A percentile compares a stretch with the other conserved stretches of the same genome.
These are phyloP conservation scores for Rotaria magnacalcarata DNA, from an alignment of 2,888 invertebrate species.

Conservation along the genomic window DNA sequence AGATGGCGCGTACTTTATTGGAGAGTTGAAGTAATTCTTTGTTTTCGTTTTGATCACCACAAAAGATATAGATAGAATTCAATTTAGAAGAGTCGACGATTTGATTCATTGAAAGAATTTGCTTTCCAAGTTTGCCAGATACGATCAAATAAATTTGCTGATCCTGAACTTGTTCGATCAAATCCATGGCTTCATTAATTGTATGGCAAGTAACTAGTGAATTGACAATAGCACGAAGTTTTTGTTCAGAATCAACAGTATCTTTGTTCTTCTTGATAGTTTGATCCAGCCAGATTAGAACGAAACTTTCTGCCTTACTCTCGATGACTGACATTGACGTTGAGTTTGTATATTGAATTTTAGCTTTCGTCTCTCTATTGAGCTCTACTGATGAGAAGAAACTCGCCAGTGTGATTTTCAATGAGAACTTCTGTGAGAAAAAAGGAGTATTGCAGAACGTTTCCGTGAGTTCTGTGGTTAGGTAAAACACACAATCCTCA, in stretches of 20 bases:
- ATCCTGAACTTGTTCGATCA: background rate
- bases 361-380: background rate
- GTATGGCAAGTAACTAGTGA: background rate
- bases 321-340: background rate
- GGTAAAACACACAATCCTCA: too few species aligned
- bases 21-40: background rate
- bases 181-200: background rate
- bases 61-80: background rate
- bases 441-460: too few species aligned
- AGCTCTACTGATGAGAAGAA: background rate
- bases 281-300: background rate
- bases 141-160: background rate
- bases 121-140: background rate
- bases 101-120: background rate
- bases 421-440: too few species aligned
- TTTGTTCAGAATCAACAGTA: background rate
- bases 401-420: background rate
- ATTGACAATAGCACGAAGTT: background rate
- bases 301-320: background rate
- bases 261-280: background rate
- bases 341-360: background rate
- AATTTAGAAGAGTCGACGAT: background rate
- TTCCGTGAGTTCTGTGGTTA: too few species aligned
- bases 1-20: background rate
- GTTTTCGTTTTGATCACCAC: background rate